Evolutionary conservation across 2,113 vertebrate genomes (phyloP).

Genomic region (Peucedramus taeniatus): DNA sequence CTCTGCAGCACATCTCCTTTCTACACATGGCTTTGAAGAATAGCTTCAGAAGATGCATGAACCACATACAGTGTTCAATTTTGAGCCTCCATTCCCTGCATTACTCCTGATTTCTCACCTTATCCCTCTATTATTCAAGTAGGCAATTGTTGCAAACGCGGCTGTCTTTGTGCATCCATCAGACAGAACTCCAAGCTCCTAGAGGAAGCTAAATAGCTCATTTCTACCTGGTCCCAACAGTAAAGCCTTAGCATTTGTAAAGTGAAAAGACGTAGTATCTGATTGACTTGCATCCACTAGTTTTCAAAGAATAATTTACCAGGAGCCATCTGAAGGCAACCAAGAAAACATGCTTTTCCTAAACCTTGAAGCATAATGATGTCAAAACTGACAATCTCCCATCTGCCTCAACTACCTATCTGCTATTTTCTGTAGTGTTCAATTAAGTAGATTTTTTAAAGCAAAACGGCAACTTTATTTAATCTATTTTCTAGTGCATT

Average conservation of each 20-base stretch:
- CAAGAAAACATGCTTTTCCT: neutral
- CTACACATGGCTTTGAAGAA: neutral
- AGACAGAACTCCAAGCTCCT: neutral
- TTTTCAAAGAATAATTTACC: neutral
- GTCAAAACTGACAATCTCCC: neutral
- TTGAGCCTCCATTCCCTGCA: neutral
- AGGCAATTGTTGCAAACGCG: neutral
- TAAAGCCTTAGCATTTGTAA: neutral
- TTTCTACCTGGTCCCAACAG: neutral
- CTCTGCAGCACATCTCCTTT: neutral
- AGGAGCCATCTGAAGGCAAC: neutral
- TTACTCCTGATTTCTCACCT: neutral
- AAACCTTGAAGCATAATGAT: neutral
- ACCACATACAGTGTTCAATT: neutral
- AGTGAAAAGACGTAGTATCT: neutral
- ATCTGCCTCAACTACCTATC: neutral
- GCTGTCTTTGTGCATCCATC: neutral
- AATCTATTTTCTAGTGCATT: neutral
- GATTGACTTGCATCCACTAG: neutral
- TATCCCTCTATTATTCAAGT: neutral
- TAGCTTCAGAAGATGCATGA: neutral
- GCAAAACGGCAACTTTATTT: slow-evolving; percentile 34
- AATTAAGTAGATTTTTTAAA: neutral
- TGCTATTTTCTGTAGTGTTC: neutral
- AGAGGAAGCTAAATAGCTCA: neutral